Evolutionary conservation across 2,888 invertebrate genomes (phyloP).

Genomic region (Cantharis lateralis): DNA sequence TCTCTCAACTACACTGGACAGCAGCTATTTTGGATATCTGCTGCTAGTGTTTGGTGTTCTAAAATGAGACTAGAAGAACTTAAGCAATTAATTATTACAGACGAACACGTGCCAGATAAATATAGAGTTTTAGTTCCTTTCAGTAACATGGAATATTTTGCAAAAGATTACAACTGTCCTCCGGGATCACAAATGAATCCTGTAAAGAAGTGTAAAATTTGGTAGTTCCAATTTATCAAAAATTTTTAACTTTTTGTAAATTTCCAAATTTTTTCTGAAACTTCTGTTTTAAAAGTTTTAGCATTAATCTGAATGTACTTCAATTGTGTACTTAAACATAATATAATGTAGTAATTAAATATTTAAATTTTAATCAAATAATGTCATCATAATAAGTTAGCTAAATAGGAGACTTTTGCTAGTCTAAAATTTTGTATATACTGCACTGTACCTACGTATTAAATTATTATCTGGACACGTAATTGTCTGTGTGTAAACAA

Average conservation of each 20-base stretch:
- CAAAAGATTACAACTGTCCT: constrained; percentile 66
- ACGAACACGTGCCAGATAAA: constrained; percentile 57
- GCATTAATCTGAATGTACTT: constrained; percentile 8
- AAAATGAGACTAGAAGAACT: constrained; percentile 51
- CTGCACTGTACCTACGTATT: neutral
- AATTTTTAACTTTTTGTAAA: neutral
- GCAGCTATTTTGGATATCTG: constrained; percentile 65
- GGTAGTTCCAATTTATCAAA: constrained; percentile 55
- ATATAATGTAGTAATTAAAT: neutral
- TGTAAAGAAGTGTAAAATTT: constrained; percentile 63
- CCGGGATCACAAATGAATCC: constrained; percentile 66
- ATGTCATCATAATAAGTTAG: neutral
- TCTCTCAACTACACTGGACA: constrained; percentile 51
- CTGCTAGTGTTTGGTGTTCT: constrained; percentile 66
- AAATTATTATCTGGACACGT: neutral
- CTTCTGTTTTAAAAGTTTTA: constrained; percentile 14
- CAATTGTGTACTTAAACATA: neutral
- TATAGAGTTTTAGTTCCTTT: constrained; percentile 66
- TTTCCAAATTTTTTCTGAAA: constrained; percentile 3
- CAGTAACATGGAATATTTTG: constrained; percentile 64
- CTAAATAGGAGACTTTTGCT: neutral
- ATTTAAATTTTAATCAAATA: neutral
- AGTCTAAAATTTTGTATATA: neutral
- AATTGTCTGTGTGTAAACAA: neutral
- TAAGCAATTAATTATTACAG: constrained; percentile 49